These are phyloP conservation scores for Lepidotrigona ventralis DNA, from an alignment of 1,140 invertebrate species.

Conservation along the genomic window DNA sequence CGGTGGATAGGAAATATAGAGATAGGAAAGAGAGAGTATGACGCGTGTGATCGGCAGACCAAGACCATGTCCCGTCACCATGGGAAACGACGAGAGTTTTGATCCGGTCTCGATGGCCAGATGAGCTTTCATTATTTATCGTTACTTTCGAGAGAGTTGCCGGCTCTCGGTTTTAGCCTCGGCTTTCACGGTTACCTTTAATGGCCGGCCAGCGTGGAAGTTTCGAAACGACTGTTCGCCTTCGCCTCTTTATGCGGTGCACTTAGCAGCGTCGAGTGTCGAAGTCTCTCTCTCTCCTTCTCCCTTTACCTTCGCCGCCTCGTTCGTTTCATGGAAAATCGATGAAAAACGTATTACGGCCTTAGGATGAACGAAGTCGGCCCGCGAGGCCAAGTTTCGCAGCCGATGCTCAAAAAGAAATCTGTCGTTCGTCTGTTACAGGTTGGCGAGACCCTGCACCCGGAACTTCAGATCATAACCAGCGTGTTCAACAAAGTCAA, in stretches of 20 bases:
- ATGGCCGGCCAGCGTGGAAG: conserved; percentile 69
- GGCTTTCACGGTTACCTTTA: conserved; percentile 71
- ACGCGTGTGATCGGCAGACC: neutral
- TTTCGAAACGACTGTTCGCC: conserved; percentile 72
- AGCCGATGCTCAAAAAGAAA: conserved; percentile 41
- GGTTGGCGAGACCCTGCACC: conserved; percentile 92
- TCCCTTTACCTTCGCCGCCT: too few relatives aligned
- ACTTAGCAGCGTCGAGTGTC: conserved; percentile 67
- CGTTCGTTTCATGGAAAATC: conserved; percentile 70
- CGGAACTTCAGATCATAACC: conserved; percentile 91
- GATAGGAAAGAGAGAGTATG: too few relatives aligned
- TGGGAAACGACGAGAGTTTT: conserved; percentile 53
- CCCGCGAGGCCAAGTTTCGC: neutral
- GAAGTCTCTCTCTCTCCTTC: too few relatives aligned
- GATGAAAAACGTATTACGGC: conserved; percentile 72
- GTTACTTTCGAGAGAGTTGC: conserved; percentile 50
- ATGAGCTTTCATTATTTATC: conserved; percentile 66
- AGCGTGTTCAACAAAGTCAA: conserved; percentile 91
- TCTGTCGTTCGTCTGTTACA: conserved; percentile 80
- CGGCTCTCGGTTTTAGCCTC: conserved; percentile 50
- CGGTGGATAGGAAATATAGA: too few relatives aligned
- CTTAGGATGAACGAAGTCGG: conserved; percentile 29
- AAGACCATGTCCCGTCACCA: neutral
- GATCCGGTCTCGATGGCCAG: conserved; percentile 42
- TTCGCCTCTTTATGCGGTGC: conserved; percentile 69